Conservation (phyloP, 2,113 vertebrate species). For the Platanista minor region DNA sequence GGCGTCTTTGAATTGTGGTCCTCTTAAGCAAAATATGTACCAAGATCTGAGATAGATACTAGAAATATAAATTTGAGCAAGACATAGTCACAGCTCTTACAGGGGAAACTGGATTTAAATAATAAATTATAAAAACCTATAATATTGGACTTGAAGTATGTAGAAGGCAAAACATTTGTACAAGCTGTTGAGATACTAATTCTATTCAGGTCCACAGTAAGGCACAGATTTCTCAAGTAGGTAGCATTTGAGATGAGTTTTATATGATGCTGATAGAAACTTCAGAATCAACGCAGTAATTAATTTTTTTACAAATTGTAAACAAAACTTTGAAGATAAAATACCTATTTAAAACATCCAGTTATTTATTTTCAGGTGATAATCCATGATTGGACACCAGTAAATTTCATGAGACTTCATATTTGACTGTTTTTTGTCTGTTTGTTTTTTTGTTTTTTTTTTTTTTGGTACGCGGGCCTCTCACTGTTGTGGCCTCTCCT, state of each 20-base stretch:
- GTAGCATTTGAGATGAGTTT: background rate
- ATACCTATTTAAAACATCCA: background rate
- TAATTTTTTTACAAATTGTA: background rate
- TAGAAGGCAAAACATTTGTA: background rate
- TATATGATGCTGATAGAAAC: background rate
- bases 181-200: background rate
- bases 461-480: too few species aligned
- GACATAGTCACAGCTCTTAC: background rate
- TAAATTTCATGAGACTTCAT: background rate
- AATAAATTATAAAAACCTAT: background rate
- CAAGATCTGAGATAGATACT: background rate
- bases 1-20: background rate
- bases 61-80: background rate
- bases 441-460: too few species aligned
- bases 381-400: background rate
- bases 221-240: background rate
- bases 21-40: background rate
- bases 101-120: background rate
- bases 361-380: background rate
- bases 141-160: background rate
- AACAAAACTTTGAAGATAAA: background rate
- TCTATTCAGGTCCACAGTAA: background rate
- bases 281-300: background rate
- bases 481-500: too few species aligned
- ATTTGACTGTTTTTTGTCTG: background rate